Base-by-base conservation (phyloP, 1,140 invertebrate genomes). In the Streblospio benedicti region DNA sequence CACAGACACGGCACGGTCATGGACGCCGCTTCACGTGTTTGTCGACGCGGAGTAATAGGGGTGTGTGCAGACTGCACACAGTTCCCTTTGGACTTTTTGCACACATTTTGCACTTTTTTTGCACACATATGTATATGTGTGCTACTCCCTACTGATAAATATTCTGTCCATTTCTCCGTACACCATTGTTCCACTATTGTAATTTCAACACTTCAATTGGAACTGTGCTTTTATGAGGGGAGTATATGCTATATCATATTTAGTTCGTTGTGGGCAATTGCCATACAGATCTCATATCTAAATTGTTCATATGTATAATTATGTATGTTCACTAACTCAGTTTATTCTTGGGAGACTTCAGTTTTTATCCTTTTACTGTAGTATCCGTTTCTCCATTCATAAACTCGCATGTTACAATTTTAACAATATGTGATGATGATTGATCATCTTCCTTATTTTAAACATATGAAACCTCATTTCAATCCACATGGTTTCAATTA, bases 21-120 rank as follows among this genome's bases (percentile, higher is more conserved):
- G 71, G 71, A 66, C 64, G 28, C 63, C 70, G 25, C 66, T 76
- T 1, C 59, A 65, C n/a, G 65, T 69, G 3, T 76, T 76, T 69
- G 66, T 72, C 4, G 50, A 67, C 61, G 74, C 75, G n/a, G 23
- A 23, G 55, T 57, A 44, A 14, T 18, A 6, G 18, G 5, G 18
- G n/a, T 47, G 44, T 5, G 44, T n/a, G 18, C 27, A 5, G n/a
- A 47, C 5, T 47, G 18, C 12, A 41, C 12, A 41, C 38, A 12
- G 38, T 41, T 41, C 12, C 38, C 12, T 41, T 12, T 41, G 38
- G n/a, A n/a, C n/a, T n/a, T n/a, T n/a, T n/a, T n/a, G n/a, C n/a
- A n/a, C n/a, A n/a, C n/a, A n/a, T n/a, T n/a, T n/a, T n/a, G n/a
- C n/a, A n/a, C n/a, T n/a, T n/a, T n/a, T n/a, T n/a, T n/a, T n/a